Base-by-base conservation (phyloP, 37 sponge, comb jelly and placozoan genomes). In the Haliclona indistincta region DNA sequence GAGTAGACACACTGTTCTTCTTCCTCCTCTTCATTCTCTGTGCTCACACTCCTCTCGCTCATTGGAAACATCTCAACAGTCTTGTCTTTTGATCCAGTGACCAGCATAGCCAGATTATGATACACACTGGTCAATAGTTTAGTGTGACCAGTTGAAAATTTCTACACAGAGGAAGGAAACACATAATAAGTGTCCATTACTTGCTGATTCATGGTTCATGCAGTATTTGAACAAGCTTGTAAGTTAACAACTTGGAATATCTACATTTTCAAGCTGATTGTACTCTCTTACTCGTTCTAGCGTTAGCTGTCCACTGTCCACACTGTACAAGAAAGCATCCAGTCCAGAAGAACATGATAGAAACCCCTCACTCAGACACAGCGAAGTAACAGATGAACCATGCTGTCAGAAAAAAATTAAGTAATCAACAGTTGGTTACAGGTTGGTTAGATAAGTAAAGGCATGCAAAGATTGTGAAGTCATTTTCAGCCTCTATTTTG, bases 21-120 rank as follows among this genome's bases (percentile, higher is more conserved):
- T n/a, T n/a, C n/a, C n/a, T n/a, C n/a, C n/a, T n/a, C n/a, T n/a
- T n/a, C n/a, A n/a, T n/a, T n/a, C n/a, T n/a, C n/a, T n/a, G n/a
- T n/a, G n/a, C n/a, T n/a, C n/a, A n/a, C n/a, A n/a, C n/a, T n/a
- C n/a, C n/a, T n/a, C n/a, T n/a, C n/a, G n/a, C n/a, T n/a, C n/a
- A n/a, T n/a, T n/a, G n/a, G n/a, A n/a, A n/a, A n/a, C n/a, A 86
- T 20, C 19, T 22, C 30, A 38, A 86, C 84, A 3, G 79, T 25
- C 39, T 60, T 63, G 52, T 88, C 89, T 23, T 70, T 71, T 0
- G 89, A 88, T 0, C 66, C 71, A 8, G 89, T 83, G 35, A 47
- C 79, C 20, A 82, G 23, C 79, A 83, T 88, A 6, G 74, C 89
- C 61, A 83, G 56, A 33, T 61, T 71, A 86, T 88, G 84, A 30